Conservation (phyloP, 2,113 vertebrate species). For the Mustela nigripes region DNA sequence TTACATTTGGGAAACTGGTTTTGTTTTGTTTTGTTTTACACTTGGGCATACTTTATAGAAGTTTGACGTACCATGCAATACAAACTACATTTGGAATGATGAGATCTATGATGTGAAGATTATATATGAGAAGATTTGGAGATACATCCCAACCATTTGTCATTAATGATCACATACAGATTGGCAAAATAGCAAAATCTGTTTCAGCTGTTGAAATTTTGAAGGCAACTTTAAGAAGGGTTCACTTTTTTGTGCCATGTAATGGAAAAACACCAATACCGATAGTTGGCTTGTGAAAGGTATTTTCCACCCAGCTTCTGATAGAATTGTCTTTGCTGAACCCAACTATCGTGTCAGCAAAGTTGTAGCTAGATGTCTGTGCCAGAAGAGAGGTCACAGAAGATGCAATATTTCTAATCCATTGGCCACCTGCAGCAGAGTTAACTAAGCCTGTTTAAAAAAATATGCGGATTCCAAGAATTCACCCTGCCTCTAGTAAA, state of each 20-base stretch:
- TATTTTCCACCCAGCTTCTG: background rate
- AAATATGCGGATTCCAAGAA: background rate
- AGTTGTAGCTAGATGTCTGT: background rate
- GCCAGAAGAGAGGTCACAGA: background rate
- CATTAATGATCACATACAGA: background rate
- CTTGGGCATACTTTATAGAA: background rate
- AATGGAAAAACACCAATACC: background rate
- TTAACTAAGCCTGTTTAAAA: background rate
- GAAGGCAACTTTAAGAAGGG: background rate
- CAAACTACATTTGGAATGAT: background rate
- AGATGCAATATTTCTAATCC: background rate
- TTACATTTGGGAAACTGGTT: background rate
- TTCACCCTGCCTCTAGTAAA: background rate
- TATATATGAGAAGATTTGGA: background rate
- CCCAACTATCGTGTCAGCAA: background rate
- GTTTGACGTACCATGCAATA: background rate
- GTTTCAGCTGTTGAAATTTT: background rate
- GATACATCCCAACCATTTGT: background rate
- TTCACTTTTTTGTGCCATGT: background rate
- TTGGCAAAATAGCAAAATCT: background rate
- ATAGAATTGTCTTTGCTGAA: background rate
- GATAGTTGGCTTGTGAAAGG: slow-evolving; percentile 2
- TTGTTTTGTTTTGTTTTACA: slow-evolving; percentile 50
- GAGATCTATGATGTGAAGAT: background rate
- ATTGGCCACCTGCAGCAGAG: background rate